Base-by-base conservation (phyloP, 2,888 invertebrate species). In the Chorisops tibialis region DNA sequence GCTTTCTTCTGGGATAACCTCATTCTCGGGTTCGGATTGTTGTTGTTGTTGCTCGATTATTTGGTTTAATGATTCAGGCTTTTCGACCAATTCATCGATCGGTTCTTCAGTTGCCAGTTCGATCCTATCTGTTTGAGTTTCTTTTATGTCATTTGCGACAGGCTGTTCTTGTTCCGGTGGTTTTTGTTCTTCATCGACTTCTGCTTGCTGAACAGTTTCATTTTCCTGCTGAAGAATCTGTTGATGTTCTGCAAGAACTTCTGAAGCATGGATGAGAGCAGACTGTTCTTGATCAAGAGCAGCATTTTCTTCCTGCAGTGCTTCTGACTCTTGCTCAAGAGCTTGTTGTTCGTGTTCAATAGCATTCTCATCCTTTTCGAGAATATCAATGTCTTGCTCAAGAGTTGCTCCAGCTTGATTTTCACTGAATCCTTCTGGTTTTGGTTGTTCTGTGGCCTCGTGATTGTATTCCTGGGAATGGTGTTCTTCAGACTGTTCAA, bases 11-110 rank as follows among this genome's bases (percentile, higher is more conserved):
- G 16, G 24, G 18, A 50, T 2, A 5, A 63, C 45, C 21, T 63
- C 63, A 18, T 9, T 59, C 59, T 21, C 58, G 39, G 18, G 63
- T 56, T 19, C 49, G 39, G 18, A 62, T 56, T 19, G 47, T 7
- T n/a, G 41, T 45, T 5, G 14, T 3, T 0, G 50, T 43, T 4
- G 16, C 21, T 30, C 56, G 59, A 16, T 45, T n/a, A 41, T 41
- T 41, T 41, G 41, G 12, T 12, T 64, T 59, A 37, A 22, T 61
- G 9, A 37, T 24, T 16, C 30, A 30, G 30, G 9, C 9, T 30
- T 9, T 30, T 30, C 30, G 30, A 30, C 30, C 12, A 9, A 12
- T 41, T 41, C 41, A 12, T 41, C 14, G 6, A 50, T 16, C 14
- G 30, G 24, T 14, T 50, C 14, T 50, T 50, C 30, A 4, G 18